Conservation (phyloP, 2,797 vertebrate genomes). For the Chelidonichthys spinosus region DNA sequence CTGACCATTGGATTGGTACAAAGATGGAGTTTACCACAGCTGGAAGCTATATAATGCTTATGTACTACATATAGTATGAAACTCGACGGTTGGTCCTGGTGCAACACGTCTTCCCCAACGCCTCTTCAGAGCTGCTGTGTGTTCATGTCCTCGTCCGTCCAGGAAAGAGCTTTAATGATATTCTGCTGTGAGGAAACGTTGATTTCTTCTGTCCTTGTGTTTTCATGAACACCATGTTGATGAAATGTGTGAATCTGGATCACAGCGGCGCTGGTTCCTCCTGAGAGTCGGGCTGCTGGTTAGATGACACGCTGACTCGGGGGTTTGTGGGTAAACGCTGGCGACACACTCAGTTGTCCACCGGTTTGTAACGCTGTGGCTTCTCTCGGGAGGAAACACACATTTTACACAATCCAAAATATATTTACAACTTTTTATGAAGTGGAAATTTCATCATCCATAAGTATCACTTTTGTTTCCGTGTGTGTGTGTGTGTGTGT, state of each 20-base stretch:
- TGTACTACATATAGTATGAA: too few relatives aligned
- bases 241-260: background rate
- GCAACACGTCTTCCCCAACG: background rate
- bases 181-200: conserved; percentile 33
- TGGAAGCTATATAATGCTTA: too few relatives aligned
- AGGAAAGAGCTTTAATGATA: background rate
- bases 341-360: background rate
- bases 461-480: background rate
- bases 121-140: background rate
- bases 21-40: too few relatives aligned
- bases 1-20: too few relatives aligned
- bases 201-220: conserved; percentile 30
- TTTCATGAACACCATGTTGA: background rate
- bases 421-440: background rate
- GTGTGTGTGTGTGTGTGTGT: background rate
- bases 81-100: too few relatives aligned
- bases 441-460: background rate
- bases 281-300: conserved; percentile 6
- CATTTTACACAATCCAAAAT: background rate
- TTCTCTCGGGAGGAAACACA: background rate
- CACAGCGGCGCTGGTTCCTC: conserved; percentile 46
- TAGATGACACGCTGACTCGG: background rate
- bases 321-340: background rate
- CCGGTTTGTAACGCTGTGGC: too few relatives aligned
- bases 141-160: background rate